These are phyloP conservation scores for Daboia siamensis DNA, from an alignment of 2,113 vertebrate genomes.

Conservation along the genomic window DNA sequence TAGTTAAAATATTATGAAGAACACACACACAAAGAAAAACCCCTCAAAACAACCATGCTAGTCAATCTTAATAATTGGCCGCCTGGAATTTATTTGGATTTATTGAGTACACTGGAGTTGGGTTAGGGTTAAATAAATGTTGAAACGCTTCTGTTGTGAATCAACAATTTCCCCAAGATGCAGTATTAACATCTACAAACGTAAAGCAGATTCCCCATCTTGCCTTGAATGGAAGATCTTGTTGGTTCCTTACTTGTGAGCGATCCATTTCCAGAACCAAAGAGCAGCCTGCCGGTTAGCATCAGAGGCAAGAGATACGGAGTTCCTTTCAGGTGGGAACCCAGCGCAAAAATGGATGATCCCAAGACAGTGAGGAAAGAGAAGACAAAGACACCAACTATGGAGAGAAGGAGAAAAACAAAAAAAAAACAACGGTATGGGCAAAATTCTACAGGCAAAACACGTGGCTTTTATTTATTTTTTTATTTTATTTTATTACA, in stretches of 20 bases:
- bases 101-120: not conserved
- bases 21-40: not conserved
- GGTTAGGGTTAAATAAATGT: not conserved
- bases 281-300: constrained; percentile 78
- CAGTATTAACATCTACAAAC: not conserved
- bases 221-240: not conserved
- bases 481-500: too few relatives aligned
- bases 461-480: not conserved
- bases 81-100: not conserved
- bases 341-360: constrained; percentile 77
- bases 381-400: constrained; percentile 79
- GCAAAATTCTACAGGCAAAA: not conserved
- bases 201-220: not conserved
- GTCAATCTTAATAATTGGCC: not conserved
- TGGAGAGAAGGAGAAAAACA: constrained; percentile 7
- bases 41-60: not conserved
- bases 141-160: not conserved
- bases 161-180: not conserved
- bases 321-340: constrained; percentile 79
- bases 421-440: not conserved
- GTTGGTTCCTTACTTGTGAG: constrained; percentile 70
- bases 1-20: not conserved
- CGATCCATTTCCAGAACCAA: constrained; percentile 80
- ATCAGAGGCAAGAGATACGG: constrained; percentile 78
- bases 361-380: constrained; percentile 78